These are phyloP conservation scores for Podarcis cretensis DNA, from an alignment of 2,113 vertebrate species.

Conservation along the genomic window DNA sequence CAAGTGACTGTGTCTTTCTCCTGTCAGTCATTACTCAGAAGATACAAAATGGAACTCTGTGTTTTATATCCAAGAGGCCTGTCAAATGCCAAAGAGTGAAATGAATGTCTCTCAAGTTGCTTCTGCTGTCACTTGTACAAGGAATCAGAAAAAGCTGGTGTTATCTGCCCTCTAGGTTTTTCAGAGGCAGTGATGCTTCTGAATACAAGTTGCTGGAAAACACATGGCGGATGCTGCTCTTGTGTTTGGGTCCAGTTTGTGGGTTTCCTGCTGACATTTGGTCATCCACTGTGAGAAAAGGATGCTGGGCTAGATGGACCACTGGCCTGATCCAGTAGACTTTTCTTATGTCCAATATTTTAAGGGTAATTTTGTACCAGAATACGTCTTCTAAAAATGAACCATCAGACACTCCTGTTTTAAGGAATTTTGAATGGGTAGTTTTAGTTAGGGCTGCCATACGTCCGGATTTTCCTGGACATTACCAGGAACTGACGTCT, in stretches of 20 bases:
- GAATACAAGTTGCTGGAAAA: too few species aligned
- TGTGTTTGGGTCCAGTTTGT: too few species aligned
- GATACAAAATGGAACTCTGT: not conserved
- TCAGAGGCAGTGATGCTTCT: too few species aligned
- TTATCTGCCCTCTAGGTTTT: not conserved
- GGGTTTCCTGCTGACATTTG: too few species aligned
- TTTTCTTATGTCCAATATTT: not conserved
- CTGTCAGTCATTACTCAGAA: not conserved
- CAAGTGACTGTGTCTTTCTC: not conserved
- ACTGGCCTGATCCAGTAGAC: too few species aligned
- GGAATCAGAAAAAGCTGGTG: not conserved
- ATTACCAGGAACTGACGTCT: too few species aligned
- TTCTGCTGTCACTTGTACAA: not conserved
- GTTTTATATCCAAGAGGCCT: not conserved
- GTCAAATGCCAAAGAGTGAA: not conserved
- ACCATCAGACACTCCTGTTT: not conserved
- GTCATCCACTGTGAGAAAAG: too few species aligned
- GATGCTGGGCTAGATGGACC: too few species aligned
- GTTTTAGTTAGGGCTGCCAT: not conserved
- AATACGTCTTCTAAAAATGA: not conserved
- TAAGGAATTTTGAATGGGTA: not conserved
- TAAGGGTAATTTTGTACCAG: not conserved
- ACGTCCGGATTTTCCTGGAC: too few species aligned
- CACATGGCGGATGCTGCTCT: too few species aligned
- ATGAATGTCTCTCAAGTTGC: not conserved